A percentile compares a stretch with the other conserved stretches of the same genome.
phyloP scores from a whole-genome alignment of 2,888 invertebrate genomes.

The Dicycla oo region DNA sequence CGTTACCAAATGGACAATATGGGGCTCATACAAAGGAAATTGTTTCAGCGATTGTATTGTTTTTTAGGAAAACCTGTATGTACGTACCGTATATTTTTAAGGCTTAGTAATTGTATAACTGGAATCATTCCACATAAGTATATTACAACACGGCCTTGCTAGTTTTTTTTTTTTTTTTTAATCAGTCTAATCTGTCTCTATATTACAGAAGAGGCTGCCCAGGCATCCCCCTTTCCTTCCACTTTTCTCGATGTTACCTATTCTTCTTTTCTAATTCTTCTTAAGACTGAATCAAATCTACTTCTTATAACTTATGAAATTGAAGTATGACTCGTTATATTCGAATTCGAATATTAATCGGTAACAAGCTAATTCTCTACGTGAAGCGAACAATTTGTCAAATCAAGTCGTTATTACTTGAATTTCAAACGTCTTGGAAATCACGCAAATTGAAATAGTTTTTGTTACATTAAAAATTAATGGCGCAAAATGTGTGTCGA shows the following conservation, averaged over 20 bases:
- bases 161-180: neutral
- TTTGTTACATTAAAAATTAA: constrained; percentile 21
- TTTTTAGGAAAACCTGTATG: constrained; percentile 24
- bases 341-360: constrained; percentile 42
- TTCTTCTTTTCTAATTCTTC: neutral
- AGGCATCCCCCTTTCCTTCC: too few species aligned
- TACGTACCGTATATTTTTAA: neutral
- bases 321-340: constrained; percentile 14
- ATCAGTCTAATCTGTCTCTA: too few species aligned
- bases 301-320: neutral
- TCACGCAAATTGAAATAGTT: constrained; percentile 31
- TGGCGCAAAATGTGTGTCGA: constrained; percentile 4
- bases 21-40: constrained; percentile 44
- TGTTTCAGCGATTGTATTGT: constrained; percentile 39
- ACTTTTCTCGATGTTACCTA: neutral
- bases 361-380: constrained; percentile 13
- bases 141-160: neutral
- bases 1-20: constrained; percentile 60
- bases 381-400: constrained; percentile 48
- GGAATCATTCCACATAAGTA: neutral
- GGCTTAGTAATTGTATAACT: neutral
- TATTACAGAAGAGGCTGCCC: too few species aligned
- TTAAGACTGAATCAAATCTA: neutral
- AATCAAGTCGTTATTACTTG: constrained; percentile 37
- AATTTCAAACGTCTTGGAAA: constrained; percentile 28